Base-by-base conservation (phyloP, 2,113 vertebrate species). In the Alligator mississippiensis region DNA sequence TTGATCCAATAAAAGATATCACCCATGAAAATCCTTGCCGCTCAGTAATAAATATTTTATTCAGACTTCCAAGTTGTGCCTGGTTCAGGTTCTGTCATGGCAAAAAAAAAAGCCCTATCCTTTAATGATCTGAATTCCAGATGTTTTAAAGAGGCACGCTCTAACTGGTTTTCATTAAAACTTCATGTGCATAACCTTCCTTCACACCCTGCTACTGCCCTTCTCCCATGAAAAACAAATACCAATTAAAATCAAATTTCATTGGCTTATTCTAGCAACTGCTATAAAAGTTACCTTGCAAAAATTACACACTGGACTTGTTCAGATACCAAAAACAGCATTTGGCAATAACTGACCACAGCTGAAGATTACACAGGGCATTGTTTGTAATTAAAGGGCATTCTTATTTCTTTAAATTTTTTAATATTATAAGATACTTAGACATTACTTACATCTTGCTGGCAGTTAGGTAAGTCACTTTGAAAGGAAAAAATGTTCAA, bases 281-380 rank as follows among this genome's bases (percentile, higher is more conserved):
- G 90, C 94, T 94, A 93, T 81, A 96, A 95, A 79, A 30, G 77
- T 68, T 60, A 76, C 64, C 34, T 91, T 74, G 70, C 21, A 85
- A 63, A 89, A 95, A 85, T 90, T 80, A 90, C 87, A 4, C 21
- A 9, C 74, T 82, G 84, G 92, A 58, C 76, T 95, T 94, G 83
- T 94, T 89, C 82, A 81, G 87, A 47, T 70, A 75, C 88, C 91
- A 95, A 84, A 93, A 87, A 80, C 77, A 96, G 55, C 91, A 93
- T 85, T 90, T 90, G 77, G 55, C 77, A 55, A 27, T 61, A 85
- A 80, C 3, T 90, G 19, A 91, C 95, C 96, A 96, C 96, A 96
- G 95, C 89, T 97, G 96, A 97, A 95, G 87, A 54, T 87, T 77
- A 0, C 10, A 77, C 54, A 62, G 68, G 62, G 10, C 34, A 58